A percentile compares a stretch with the other conserved stretches of the same genome.
Conservation (phyloP, 2,797 vertebrate species). For the Loriculus beryllinus region DNA sequence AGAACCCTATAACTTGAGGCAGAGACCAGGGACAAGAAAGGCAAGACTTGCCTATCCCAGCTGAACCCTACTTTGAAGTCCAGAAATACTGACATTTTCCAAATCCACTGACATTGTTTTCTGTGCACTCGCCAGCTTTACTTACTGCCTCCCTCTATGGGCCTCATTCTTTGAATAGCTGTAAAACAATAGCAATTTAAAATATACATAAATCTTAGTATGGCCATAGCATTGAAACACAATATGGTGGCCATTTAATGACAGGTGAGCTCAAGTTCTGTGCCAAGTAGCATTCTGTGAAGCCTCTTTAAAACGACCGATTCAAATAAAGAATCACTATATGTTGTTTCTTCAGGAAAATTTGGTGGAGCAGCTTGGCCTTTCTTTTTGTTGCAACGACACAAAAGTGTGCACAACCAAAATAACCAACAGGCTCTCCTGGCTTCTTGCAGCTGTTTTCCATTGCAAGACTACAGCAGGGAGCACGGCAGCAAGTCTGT, state of each 20-base stretch:
- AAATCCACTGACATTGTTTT: slow-evolving; percentile 12
- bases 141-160: background rate
- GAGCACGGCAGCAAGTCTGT: background rate
- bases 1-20: background rate
- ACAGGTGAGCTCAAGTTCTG: background rate
- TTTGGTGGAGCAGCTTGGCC: background rate
- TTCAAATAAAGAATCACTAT: background rate
- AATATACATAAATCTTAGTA: slow-evolving; percentile 7
- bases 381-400: background rate
- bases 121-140: background rate
- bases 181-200: slow-evolving; percentile 22
- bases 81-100: background rate
- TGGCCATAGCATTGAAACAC: background rate
- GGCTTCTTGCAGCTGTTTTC: slow-evolving; percentile 5
- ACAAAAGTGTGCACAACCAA: background rate
- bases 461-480: background rate
- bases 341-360: background rate
- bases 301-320: background rate
- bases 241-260: background rate
- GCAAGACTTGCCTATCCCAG: background rate
- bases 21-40: background rate
- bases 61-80: background rate
- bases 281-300: background rate
- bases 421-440: background rate
- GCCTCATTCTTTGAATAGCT: background rate